phyloP scores from a whole-genome alignment of 2,113 vertebrate genomes.

The Cavia porcellus region DNA sequence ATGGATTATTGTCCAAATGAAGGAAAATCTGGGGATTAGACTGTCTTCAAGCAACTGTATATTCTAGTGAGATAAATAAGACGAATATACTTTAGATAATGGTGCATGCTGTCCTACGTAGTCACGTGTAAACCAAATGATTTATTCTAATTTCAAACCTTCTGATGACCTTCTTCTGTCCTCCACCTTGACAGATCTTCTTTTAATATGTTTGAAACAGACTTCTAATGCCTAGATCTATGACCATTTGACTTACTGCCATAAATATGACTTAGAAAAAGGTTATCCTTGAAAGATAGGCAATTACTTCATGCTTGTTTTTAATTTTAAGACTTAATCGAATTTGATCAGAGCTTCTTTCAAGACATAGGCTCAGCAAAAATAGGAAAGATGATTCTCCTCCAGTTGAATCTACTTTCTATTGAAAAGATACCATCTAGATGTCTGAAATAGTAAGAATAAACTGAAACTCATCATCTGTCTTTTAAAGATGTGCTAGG shows the following conservation, averaged over 20 bases:
- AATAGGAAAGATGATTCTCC: constrained; percentile 58
- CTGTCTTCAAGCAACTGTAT: neutral
- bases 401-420: constrained; percentile 52
- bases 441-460: constrained; percentile 60
- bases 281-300: constrained; percentile 50
- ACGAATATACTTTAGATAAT: neutral
- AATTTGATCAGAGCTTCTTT: constrained; percentile 74
- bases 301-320: constrained; percentile 63
- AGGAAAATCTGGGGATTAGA: neutral
- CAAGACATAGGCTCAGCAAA: constrained; percentile 66
- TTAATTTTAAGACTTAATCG: constrained; percentile 44
- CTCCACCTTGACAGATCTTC: neutral
- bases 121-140: neutral
- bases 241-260: constrained; percentile 41
- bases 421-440: neutral
- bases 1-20: neutral
- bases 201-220: neutral
- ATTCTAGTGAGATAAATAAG: neutral
- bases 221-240: constrained; percentile 20
- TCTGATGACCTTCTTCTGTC: neutral
- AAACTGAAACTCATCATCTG: constrained; percentile 77
- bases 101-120: fast-evolving
- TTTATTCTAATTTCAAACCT: neutral
- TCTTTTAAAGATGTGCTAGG: constrained; percentile 68
- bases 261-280: constrained; percentile 18